These are phyloP conservation scores for Agapetus fuscipes DNA, from an alignment of 2,888 invertebrate genomes.

Conservation along the genomic window DNA sequence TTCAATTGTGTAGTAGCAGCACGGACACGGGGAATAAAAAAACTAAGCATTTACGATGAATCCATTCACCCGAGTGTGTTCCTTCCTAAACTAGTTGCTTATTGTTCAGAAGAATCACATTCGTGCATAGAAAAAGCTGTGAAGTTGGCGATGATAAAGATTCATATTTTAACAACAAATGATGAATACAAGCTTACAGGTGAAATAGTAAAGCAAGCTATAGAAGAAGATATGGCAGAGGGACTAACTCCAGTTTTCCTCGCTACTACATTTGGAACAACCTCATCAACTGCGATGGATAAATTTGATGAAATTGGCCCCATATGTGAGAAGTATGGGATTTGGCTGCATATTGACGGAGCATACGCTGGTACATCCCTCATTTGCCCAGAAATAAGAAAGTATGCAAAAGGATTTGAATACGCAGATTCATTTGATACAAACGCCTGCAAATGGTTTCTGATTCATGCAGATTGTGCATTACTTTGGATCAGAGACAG, in stretches of 20 bases:
- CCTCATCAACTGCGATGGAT: conserved; percentile 76
- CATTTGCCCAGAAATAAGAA: conserved; percentile 74
- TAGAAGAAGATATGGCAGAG: conserved; percentile 60
- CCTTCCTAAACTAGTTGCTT: conserved; percentile 67
- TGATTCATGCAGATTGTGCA: conserved; percentile 79
- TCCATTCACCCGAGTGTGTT: conserved; percentile 57
- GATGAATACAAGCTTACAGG: conserved; percentile 57
- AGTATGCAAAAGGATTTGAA: conserved; percentile 54
- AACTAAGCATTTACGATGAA: conserved; percentile 45
- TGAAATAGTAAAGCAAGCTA: conserved; percentile 49
- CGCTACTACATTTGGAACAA: conserved; percentile 73
- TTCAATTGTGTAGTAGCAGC: conserved; percentile 70
- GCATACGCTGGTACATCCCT: conserved; percentile 83
- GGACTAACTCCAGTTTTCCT: conserved; percentile 79
- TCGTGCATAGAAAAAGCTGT: conserved; percentile 72
- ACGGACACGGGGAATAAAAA: conserved; percentile 57
- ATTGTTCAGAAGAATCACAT: conserved; percentile 63
- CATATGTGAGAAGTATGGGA: conserved; percentile 49
- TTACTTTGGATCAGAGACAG: conserved; percentile 75
- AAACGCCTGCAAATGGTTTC: conserved; percentile 81
- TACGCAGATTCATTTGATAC: conserved; percentile 80
- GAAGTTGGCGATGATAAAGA: conserved; percentile 63
- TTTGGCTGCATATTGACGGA: conserved; percentile 85
- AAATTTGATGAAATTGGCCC: conserved; percentile 69
- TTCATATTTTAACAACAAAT: conserved; percentile 63